Evolutionary conservation across 2,888 invertebrate genomes (phyloP).

Genomic region (Cybosia mesomella): DNA sequence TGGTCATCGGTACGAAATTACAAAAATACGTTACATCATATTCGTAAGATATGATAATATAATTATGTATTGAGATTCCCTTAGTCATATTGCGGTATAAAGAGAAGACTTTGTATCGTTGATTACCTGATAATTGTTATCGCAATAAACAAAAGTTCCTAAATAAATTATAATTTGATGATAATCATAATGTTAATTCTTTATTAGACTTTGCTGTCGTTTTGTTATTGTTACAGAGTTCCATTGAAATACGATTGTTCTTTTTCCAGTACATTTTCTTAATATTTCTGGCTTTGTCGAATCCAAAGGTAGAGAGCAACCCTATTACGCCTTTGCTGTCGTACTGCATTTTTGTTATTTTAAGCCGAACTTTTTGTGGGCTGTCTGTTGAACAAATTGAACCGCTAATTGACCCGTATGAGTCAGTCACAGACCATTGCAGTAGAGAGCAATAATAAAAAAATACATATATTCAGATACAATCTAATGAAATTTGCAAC

Average conservation of each 20-base stretch:
- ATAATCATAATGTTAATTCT: background rate
- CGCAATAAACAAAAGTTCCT: background rate
- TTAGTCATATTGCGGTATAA: slow-evolving; percentile 5
- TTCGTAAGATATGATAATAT: slow-evolving; percentile 41
- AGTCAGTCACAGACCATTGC: background rate
- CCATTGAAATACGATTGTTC: background rate
- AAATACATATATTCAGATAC: background rate
- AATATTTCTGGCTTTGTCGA: background rate
- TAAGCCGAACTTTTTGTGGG: background rate
- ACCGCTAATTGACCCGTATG: slow-evolving; percentile 3
- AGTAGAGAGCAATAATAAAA: background rate
- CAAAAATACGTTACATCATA: slow-evolving; percentile 32
- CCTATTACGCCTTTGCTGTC: background rate
- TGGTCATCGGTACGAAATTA: slow-evolving; percentile 28
- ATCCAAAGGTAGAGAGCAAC: background rate
- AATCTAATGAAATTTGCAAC: background rate
- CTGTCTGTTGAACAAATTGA: slow-evolving; percentile 1
- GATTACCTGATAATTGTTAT: background rate
- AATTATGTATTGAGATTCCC: slow-evolving; percentile 27
- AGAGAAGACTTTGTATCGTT: background rate
- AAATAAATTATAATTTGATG: background rate
- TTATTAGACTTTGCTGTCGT: background rate
- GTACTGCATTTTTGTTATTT: slow-evolving; percentile 13
- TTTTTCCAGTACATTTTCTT: no score
- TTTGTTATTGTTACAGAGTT: background rate